Conservation (phyloP, 2,888 invertebrate genomes). For the Embidobia sp. region DNA sequence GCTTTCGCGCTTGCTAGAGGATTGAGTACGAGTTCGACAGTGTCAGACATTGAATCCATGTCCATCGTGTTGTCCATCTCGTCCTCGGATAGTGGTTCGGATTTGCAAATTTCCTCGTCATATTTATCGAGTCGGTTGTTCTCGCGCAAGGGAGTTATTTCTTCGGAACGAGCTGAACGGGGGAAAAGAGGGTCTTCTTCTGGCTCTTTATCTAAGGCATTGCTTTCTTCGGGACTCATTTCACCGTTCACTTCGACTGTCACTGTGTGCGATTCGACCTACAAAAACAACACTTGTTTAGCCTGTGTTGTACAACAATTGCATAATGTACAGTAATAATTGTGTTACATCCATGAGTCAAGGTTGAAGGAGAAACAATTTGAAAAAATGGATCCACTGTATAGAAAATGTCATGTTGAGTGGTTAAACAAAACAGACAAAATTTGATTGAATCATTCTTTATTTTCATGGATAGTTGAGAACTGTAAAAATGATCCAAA, state of each 20-base stretch:
- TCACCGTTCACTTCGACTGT: conserved; percentile 34
- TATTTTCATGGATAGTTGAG: too few species aligned
- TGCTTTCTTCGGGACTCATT: conserved; percentile 14
- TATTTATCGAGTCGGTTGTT: conserved; percentile 12
- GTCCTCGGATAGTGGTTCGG: conserved; percentile 79
- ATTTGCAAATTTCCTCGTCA: conserved; percentile 78
- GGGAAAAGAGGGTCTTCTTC: conserved; percentile 20
- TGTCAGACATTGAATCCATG: conserved; percentile 69
- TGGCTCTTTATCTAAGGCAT: conserved; percentile 24
- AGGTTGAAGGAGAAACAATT: too few species aligned
- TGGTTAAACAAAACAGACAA: too few species aligned
- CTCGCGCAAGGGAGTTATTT: conserved; percentile 17
- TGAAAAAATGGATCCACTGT: too few species aligned
- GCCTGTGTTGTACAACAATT: too few species aligned
- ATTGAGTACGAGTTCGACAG: conserved; percentile 72
- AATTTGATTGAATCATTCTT: too few species aligned
- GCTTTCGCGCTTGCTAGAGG: conserved; percentile 69
- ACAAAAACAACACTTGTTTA: too few species aligned
- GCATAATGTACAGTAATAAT: too few species aligned
- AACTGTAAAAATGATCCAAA: too few species aligned
- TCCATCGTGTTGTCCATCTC: conserved; percentile 73
- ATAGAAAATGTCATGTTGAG: too few species aligned
- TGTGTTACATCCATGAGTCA: too few species aligned
- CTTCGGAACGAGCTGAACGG: background rate
- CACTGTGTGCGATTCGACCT: conserved; percentile 49